Percentiles rank a stretch among this genome's conserved stretches.
Conservation (phyloP, 1,140 invertebrate species). For the Tetramorium alpestre region DNA sequence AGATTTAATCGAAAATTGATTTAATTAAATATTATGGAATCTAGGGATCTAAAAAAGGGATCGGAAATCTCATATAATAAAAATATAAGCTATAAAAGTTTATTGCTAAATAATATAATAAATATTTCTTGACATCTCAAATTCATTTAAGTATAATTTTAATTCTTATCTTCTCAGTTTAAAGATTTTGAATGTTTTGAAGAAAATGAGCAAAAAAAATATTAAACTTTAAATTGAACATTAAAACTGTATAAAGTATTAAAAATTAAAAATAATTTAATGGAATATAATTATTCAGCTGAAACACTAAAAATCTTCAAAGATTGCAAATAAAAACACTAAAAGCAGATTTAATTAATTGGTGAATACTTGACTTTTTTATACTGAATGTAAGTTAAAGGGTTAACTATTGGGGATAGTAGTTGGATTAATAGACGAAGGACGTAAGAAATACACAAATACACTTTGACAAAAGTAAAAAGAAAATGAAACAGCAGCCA, state of each 20-base stretch:
- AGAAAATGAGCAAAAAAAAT: background rate
- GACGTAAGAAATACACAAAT: conserved; percentile 10
- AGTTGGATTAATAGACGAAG: conserved; percentile 28
- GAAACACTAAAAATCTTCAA: conserved; percentile 1
- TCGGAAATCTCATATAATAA: conserved; percentile 6
- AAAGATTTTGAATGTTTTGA: background rate
- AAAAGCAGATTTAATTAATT: background rate
- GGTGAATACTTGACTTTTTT: background rate
- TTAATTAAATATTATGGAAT: background rate
- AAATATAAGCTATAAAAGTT: background rate
- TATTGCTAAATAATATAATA: background rate
- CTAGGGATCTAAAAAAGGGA: background rate
- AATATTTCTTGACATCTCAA: background rate
- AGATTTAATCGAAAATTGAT: background rate
- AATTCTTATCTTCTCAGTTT: conserved; percentile 1
- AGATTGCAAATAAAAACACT: background rate
- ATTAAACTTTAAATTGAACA: background rate
- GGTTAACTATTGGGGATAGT: conserved; percentile 38
- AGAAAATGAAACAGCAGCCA: conserved; percentile 1
- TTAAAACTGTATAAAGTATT: background rate
- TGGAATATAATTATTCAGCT: background rate
- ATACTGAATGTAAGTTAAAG: conserved; percentile 31
- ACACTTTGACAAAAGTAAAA: background rate
- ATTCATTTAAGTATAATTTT: conserved; percentile 15
- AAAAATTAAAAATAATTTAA: background rate